A percentile compares a stretch with the other conserved stretches of the same genome.
Conservation (phyloP, 35 echinoderm and acorn worm genomes). For the Patiria miniata region DNA sequence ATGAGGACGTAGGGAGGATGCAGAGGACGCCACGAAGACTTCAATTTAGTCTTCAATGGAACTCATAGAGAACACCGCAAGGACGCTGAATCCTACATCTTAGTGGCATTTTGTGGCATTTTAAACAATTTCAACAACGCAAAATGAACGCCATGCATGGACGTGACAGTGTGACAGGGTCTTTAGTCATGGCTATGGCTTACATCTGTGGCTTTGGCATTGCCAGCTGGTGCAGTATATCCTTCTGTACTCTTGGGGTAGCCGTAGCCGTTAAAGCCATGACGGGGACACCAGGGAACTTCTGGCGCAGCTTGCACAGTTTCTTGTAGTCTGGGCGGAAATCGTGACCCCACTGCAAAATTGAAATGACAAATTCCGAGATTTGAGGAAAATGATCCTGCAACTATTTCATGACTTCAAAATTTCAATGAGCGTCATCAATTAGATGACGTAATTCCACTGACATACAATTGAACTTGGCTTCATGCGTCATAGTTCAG, state of each 20-base stretch:
- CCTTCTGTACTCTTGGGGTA: constrained; percentile 84
- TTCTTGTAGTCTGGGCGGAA: constrained; percentile 94
- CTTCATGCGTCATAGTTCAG: no score
- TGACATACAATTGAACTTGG: background rate
- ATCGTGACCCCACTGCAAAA: constrained; percentile 89
- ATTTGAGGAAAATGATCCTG: background rate
- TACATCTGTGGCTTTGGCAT: constrained; percentile 89
- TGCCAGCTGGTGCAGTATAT: constrained; percentile 79
- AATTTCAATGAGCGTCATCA: no score
- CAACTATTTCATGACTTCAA: no score
- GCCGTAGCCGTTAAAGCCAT: constrained; percentile 97
- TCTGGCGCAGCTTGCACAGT: constrained; percentile 72
- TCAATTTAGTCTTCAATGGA: no score
- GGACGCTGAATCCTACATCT: no score
- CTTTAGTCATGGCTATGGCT: constrained; percentile 25
- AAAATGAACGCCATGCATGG: no score
- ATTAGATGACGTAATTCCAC: background rate
- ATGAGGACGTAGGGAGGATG: no score
- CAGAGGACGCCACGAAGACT: no score
- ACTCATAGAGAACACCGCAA: no score
- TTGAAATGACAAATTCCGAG: background rate
- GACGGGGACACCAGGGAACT: constrained; percentile 89
- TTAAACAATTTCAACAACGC: no score
- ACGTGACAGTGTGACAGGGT: no score
- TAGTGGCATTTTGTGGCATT: no score